These are phyloP conservation scores for Andrena cerasifolii DNA, from an alignment of 1,140 invertebrate species.

Conservation along the genomic window DNA sequence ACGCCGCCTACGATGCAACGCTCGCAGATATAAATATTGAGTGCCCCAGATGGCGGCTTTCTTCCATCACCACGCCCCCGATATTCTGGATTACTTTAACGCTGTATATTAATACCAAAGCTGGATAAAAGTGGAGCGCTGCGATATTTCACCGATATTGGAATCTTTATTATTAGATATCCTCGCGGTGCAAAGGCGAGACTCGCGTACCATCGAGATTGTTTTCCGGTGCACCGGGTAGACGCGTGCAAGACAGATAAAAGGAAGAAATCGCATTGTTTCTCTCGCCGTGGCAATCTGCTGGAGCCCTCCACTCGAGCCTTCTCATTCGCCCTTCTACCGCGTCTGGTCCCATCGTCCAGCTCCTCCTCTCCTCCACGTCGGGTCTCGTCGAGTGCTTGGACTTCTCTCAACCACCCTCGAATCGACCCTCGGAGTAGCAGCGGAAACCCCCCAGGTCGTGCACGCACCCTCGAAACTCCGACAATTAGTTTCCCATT, in stretches of 20 bases:
- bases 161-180: no score
- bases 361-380: slow-evolving; percentile 65
- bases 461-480: slow-evolving; percentile 61
- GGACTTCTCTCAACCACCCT: slow-evolving; percentile 77
- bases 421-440: slow-evolving; percentile 64
- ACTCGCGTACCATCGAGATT: background rate
- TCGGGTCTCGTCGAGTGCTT: slow-evolving; percentile 70
- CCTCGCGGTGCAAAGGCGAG: no score
- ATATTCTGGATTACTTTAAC: slow-evolving; percentile 34
- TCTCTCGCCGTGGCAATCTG: slow-evolving; percentile 77
- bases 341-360: slow-evolving; percentile 60
- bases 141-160: slow-evolving; percentile 30
- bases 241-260: slow-evolving; percentile 54
- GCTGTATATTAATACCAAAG: background rate
- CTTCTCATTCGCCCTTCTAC: slow-evolving; percentile 67
- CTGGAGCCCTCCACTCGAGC: slow-evolving; percentile 75
- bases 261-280: slow-evolving; percentile 74
- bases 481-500: slow-evolving; percentile 79
- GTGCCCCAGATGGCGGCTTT: slow-evolving; percentile 39
- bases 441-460: slow-evolving; percentile 53
- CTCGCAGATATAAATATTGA: slow-evolving; percentile 30
- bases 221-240: slow-evolving; percentile 43
- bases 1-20: slow-evolving; percentile 47
- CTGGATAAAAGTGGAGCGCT: no score
- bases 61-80: slow-evolving; percentile 45